These are phyloP conservation scores for Nomada fucata DNA, from an alignment of 2,888 invertebrate species.

Conservation along the genomic window DNA sequence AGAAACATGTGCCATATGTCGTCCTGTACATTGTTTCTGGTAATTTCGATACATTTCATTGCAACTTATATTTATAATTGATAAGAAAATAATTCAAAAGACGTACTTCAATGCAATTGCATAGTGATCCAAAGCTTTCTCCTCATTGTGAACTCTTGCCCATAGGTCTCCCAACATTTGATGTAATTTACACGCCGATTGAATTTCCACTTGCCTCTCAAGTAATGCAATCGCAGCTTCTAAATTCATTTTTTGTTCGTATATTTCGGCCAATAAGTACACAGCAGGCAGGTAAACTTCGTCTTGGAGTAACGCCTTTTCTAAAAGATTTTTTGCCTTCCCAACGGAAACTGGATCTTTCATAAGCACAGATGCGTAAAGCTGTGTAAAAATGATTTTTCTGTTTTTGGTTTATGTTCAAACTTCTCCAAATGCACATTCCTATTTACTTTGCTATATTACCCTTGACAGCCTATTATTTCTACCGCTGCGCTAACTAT, in stretches of 20 bases:
- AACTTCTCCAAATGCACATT: too few relatives aligned
- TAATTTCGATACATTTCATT: slow-evolving; percentile 1
- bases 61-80: neutral
- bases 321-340: slow-evolving; percentile 89
- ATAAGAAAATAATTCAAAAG: slow-evolving; percentile 10
- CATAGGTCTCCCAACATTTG: slow-evolving; percentile 88
- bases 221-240: slow-evolving; percentile 89
- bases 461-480: too few relatives aligned
- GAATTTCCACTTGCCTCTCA: slow-evolving; percentile 87
- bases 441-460: too few relatives aligned
- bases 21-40: neutral
- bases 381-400: slow-evolving; percentile 84
- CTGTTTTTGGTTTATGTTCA: neutral
- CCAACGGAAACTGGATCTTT: slow-evolving; percentile 87
- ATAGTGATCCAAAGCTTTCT: slow-evolving; percentile 89
- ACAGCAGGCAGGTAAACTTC: slow-evolving; percentile 90
- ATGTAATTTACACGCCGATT: slow-evolving; percentile 88
- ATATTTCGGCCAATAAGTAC: slow-evolving; percentile 89
- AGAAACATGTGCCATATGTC: neutral
- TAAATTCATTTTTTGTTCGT: slow-evolving; percentile 88
- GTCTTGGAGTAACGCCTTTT: slow-evolving; percentile 90
- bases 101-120: slow-evolving; percentile 87
- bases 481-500: neutral
- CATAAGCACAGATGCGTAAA: slow-evolving; percentile 90
- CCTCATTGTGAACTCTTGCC: slow-evolving; percentile 87